Evolutionary conservation across 2,113 vertebrate species (phyloP), one percentile per base, ranked within the genome.

Genomic region (Apodemus speciosus): DNA sequence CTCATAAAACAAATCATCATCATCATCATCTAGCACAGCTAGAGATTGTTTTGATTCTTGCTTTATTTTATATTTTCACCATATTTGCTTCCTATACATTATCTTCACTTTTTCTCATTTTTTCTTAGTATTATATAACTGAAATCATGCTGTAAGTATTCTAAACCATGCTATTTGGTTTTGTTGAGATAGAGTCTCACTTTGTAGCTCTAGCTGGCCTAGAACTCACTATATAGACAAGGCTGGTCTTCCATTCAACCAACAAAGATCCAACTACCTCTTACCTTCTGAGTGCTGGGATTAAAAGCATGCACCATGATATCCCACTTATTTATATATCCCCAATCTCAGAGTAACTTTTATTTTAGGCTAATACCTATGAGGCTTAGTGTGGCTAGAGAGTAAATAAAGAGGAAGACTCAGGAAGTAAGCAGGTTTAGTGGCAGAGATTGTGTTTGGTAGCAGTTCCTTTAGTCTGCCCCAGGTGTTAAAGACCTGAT

Each of bases 21-120:
- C 2, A 62, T 27, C 2, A 62, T 49, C 7, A 76, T 30, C 15
- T 35, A 77, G 30, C 77, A 58, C 77, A 80, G 35, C 76, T 40
- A 85, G 64, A 88, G 69, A 88, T 76, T 76, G 35, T 62, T 92
- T 40, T 32, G 16, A 11, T 83, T 23, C 13, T 87, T 77, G 35
- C 20, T 87, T 95, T 83, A 30, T 92, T 92, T 92, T 79, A 35
- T 88, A 46, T 64, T 90, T 71, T 77, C 69, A 23, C 9, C 38
- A 18, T 71, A 86, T 87, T 35, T 93, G 86, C 75, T 85, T 66
- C 80, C 20, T 72, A 46, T 64, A 66, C 9, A 49, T 15, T 46
- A 43, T 84, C 38, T 43, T 46, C 15, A 46, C 46, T 84, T 84
- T 23, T 64, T 66, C 81, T 46, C 80, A 83, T 64, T 9, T 25